phyloP scores from a whole-genome alignment of 2,113 vertebrate species.

The Poeciliopsis turrubarensis region DNA sequence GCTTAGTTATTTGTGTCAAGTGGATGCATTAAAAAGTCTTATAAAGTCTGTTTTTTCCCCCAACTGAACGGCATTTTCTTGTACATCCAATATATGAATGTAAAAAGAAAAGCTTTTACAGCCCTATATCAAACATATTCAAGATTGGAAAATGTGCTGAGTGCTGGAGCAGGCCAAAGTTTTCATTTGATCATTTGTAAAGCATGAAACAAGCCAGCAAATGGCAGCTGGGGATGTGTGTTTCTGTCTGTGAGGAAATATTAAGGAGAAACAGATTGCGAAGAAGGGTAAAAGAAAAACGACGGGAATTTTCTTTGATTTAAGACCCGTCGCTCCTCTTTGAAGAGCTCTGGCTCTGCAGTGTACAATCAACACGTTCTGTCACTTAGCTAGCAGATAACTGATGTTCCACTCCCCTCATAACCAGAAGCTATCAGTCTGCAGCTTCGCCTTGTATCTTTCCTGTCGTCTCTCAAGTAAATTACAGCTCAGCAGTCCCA shows the following conservation, averaged over 20 bases:
- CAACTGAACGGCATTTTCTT: slow-evolving; percentile 17
- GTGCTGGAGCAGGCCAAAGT: slow-evolving; percentile 9
- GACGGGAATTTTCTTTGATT: slow-evolving; percentile 76
- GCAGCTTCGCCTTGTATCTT: slow-evolving; percentile 72
- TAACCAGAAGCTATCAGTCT: slow-evolving; percentile 81
- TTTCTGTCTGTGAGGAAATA: slow-evolving; percentile 39
- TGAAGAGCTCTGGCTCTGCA: slow-evolving; percentile 68
- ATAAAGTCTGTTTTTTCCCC: slow-evolving; percentile 12
- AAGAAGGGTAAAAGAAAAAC: slow-evolving; percentile 60
- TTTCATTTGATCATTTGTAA: slow-evolving; percentile 49
- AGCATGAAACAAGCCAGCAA: slow-evolving; percentile 56
- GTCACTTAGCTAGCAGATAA: slow-evolving; percentile 80
- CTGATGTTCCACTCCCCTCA: slow-evolving; percentile 78
- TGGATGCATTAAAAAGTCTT: slow-evolving; percentile 21
- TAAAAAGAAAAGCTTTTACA: background rate
- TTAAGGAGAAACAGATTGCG: slow-evolving; percentile 61
- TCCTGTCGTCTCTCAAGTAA: slow-evolving; percentile 77
- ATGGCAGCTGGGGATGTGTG: slow-evolving; percentile 8
- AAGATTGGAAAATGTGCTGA: slow-evolving; percentile 19
- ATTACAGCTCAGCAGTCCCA: slow-evolving; percentile 76
- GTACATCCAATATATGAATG: background rate
- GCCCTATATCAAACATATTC: slow-evolving; percentile 9
- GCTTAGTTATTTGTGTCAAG: slow-evolving; percentile 40
- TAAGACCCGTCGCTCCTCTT: slow-evolving; percentile 65
- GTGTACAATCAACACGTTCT: slow-evolving; percentile 77